phyloP scores from a whole-genome alignment of 1,140 invertebrate genomes.

The Matsumurasca onukii region DNA sequence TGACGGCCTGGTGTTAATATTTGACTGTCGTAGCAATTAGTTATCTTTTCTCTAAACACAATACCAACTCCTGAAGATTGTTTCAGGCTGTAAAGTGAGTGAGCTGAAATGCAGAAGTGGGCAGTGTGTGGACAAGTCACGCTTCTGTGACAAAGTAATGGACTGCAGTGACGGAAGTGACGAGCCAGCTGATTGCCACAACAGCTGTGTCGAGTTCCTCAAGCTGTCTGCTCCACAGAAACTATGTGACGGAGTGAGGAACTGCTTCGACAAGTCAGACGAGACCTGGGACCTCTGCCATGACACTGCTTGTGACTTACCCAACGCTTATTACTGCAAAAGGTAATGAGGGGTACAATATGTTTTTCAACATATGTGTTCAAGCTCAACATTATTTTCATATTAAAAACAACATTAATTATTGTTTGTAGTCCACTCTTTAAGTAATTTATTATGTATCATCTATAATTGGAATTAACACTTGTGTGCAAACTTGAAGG shows the following conservation, averaged over 20 bases:
- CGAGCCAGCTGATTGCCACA: constrained; percentile 61
- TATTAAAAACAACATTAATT: not conserved
- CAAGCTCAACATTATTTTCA: not conserved
- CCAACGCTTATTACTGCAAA: constrained; percentile 10
- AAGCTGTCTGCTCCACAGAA: constrained; percentile 60
- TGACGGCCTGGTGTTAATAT: too few relatives aligned
- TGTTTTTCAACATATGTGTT: not conserved
- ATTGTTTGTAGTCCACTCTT: not conserved
- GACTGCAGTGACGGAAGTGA: constrained; percentile 73
- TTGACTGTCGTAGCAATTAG: too few relatives aligned
- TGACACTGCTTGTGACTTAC: constrained; percentile 51
- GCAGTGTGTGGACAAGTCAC: constrained; percentile 64
- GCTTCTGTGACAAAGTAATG: constrained; percentile 63
- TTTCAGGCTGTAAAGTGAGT: constrained; percentile 55
- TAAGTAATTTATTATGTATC: not conserved
- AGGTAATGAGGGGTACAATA: not conserved
- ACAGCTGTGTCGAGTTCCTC: constrained; percentile 64
- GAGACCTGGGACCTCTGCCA: constrained; percentile 65
- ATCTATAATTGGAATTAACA: not conserved
- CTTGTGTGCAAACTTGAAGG: not conserved
- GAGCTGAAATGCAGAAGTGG: constrained; percentile 66
- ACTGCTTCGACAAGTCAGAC: constrained; percentile 79
- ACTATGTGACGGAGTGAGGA: constrained; percentile 74
- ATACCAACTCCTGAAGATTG: not conserved
- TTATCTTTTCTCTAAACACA: too few relatives aligned